Percentiles rank a stretch among this genome's conserved stretches.
Evolutionary conservation across 2,797 vertebrate genomes (phyloP).

Genomic region (Pangasius sanitwongsei): DNA sequence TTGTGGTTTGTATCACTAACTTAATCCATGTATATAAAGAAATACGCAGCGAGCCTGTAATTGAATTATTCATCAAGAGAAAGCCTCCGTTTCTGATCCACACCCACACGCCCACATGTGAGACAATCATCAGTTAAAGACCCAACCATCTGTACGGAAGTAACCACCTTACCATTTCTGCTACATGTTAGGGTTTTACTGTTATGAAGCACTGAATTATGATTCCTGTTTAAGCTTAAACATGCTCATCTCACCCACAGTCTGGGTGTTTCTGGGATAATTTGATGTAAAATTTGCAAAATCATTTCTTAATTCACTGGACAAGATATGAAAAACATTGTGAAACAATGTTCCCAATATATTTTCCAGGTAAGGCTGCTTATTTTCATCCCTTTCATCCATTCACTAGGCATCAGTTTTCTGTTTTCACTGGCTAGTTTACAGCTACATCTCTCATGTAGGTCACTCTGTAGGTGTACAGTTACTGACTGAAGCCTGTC

Average conservation of each 20-base stretch:
- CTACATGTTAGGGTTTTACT: not conserved
- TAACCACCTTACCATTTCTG: not conserved
- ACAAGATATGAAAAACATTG: not conserved
- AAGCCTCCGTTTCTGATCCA: conserved; percentile 34
- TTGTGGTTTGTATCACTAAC: conserved; percentile 60
- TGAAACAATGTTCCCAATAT: not conserved
- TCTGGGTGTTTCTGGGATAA: not conserved
- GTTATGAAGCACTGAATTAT: not conserved
- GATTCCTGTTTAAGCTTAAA: not conserved
- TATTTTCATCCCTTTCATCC: not conserved
- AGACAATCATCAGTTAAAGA: conserved; percentile 53
- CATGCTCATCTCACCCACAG: not conserved
- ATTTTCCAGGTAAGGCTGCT: not conserved
- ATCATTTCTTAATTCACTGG: not conserved
- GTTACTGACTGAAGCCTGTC: not conserved
- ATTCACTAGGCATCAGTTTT: not conserved
- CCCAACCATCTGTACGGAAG: conserved; percentile 21
- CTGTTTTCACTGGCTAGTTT: not conserved
- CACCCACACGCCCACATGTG: conserved; percentile 15
- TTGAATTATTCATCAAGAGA: conserved; percentile 18
- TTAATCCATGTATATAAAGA: conserved; percentile 34
- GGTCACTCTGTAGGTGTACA: not conserved
- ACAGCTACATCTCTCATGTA: not conserved
- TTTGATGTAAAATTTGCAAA: not conserved
- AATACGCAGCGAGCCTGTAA: conserved; percentile 38